Conservation (phyloP, 2,113 vertebrate species). For the Cryptotis parvus region DNA sequence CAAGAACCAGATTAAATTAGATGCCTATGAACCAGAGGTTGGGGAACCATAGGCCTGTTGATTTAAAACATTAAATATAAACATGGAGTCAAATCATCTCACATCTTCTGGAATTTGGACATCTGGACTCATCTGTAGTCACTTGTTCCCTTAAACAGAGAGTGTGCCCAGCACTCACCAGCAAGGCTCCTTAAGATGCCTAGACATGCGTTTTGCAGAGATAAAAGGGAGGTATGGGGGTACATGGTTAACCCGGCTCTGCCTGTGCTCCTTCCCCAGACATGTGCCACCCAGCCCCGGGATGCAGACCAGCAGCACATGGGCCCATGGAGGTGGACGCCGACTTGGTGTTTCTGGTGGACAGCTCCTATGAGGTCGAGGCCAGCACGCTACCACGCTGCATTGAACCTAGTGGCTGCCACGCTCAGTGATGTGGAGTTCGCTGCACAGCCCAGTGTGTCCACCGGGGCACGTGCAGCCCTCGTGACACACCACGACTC, state of each 20-base stretch:
- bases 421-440: conserved; percentile 89
- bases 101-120: background rate
- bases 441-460: conserved; percentile 78
- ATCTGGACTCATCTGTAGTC: background rate
- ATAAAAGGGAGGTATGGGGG: background rate
- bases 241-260: background rate
- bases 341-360: conserved; percentile 91
- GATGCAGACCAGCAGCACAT: conserved; percentile 78
- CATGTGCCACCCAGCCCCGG: conserved; percentile 84
- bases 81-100: background rate
- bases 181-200: accelerated
- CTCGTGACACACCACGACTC: conserved; percentile 87
- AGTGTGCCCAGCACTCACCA: background rate
- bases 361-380: conserved; percentile 88
- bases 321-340: conserved; percentile 83
- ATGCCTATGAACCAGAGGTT: background rate
- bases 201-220: no score
- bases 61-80: background rate
- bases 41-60: background rate
- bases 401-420: conserved; percentile 88
- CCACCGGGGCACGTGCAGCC: conserved; percentile 84
- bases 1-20: background rate
- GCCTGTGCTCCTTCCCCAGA: conserved; percentile 84
- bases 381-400: conserved; percentile 84
- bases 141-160: accelerated